Evolutionary conservation across 2,797 vertebrate genomes (phyloP).

Genomic region (Aulostomus chinensis): DNA sequence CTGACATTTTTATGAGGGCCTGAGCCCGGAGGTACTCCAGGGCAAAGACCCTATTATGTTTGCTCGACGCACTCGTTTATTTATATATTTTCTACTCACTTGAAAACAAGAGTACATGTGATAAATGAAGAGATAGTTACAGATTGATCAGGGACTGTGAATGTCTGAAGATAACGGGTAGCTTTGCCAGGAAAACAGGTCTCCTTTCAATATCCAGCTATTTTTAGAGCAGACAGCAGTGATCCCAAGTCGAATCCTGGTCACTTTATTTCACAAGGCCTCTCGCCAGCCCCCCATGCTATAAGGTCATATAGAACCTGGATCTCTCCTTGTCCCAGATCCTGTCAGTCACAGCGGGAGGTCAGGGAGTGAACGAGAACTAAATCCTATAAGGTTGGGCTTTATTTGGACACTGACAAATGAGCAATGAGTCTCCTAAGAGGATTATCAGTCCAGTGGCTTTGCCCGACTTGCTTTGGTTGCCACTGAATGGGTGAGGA

Average conservation of each 20-base stretch:
- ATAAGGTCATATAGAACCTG: constrained; percentile 28
- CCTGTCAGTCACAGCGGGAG: constrained; percentile 52
- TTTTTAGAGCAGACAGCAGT: constrained; percentile 37
- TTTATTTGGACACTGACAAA: constrained; percentile 86
- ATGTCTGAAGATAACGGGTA: neutral
- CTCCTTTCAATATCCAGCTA: constrained; percentile 26
- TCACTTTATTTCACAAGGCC: constrained; percentile 14
- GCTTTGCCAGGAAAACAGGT: constrained; percentile 15
- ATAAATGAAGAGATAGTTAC: too few species aligned
- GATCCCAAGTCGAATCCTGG: constrained; percentile 30
- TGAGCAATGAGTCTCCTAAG: constrained; percentile 80
- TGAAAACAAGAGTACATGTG: too few species aligned
- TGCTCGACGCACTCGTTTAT: too few species aligned
- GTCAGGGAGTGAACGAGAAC: constrained; percentile 72
- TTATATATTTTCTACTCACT: too few species aligned
- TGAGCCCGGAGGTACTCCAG: too few species aligned
- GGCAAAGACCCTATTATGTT: too few species aligned
- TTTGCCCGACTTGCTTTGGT: constrained; percentile 48
- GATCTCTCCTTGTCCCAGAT: constrained; percentile 21
- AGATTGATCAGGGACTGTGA: too few species aligned
- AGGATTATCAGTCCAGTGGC: constrained; percentile 76
- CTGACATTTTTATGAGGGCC: too few species aligned
- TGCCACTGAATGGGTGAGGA: constrained; percentile 33
- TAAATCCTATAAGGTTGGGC: constrained; percentile 83
- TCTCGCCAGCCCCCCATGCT: constrained; percentile 8